Percentiles rank a stretch among this genome's conserved stretches.
These are phyloP conservation scores for Cremastinae sp. DNA, from an alignment of 2,888 invertebrate genomes.

Conservation along the genomic window DNA sequence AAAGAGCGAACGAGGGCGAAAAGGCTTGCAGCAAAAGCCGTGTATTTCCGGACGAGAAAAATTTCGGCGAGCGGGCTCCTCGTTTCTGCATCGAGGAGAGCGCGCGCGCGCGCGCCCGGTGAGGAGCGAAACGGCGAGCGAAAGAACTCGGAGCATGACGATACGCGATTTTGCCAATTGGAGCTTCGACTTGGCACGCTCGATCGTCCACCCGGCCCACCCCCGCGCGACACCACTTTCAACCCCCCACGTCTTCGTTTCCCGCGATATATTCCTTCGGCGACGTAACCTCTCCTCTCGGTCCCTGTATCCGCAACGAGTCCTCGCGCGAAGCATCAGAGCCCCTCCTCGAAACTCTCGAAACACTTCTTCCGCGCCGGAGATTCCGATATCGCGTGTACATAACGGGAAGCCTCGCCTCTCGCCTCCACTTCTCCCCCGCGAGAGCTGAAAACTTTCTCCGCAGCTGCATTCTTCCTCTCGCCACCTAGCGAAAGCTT, in stretches of 20 bases:
- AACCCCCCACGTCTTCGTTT: background rate
- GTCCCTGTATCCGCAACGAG: too few species aligned
- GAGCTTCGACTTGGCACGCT: constrained; percentile 65
- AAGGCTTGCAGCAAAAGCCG: too few species aligned
- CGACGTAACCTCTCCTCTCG: too few species aligned
- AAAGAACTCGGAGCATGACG: constrained; percentile 68
- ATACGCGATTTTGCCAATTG: constrained; percentile 75
- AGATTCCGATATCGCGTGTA: too few species aligned
- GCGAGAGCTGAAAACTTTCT: too few species aligned
- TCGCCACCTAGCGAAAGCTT: background rate
- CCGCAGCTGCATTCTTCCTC: background rate
- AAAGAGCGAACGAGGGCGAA: constrained; percentile 19
- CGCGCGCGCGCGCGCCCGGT: constrained; percentile 3
- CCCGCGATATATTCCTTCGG: background rate
- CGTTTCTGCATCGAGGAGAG: background rate
- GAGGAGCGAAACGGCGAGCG: constrained; percentile 25
- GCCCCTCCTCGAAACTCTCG: constrained; percentile 36
- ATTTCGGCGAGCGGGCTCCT: background rate
- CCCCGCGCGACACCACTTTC: constrained; percentile 10
- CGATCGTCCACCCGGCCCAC: constrained; percentile 45
- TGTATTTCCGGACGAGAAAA: background rate
- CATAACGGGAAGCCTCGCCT: background rate
- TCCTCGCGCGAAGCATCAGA: background rate
- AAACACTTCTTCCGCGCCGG: constrained; percentile 3
- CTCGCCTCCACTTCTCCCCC: background rate